Base-by-base conservation (phyloP, 2,797 vertebrate species). In the Simalia tracyae region DNA sequence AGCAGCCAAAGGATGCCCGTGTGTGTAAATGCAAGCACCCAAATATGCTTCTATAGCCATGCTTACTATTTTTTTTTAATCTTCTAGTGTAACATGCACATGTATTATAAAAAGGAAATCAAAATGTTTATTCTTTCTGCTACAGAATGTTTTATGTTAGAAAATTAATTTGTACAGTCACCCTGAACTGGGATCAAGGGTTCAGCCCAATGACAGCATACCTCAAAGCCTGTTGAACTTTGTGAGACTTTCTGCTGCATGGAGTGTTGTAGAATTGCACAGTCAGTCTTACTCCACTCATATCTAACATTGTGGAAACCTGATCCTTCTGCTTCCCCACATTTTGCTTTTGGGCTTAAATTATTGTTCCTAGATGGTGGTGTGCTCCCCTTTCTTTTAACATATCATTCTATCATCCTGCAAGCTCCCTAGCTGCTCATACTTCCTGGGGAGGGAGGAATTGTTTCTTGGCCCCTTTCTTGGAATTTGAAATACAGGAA, bases 1-100 rank as follows among this genome's bases (percentile, higher is more conserved):
- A 84, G 93, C 90, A 93, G 94, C 94, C 94, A 93, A 96, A 96
- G 94, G 96, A 94, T 95, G 92, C 93, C 91, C 24, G 15, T 96
- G 94, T 95, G 90, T 92, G 94, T 93, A 94, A 96, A 95, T 96
- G 88, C 92, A 89, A 94, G 93, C 28, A 85, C 91, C 56, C 76
- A 46, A 17, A 95, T 17, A n/a, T 42, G 91, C 95, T 84, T 19
- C 10, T 56, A 17, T 9, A 61, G 5, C 26, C 36, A 88, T 68
- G 90, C 19, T 85, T 94, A 76, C 63, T 92, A 86, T 61, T 36
- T 36, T 36, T 36, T 36, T 36, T 36, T 36, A 36, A 36, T 36
- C 36, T 36, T 36, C 36, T 36, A 36, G 54, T 1, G 90, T 61
- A 92, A 91, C 24, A 17, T 6, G 59, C 22, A 17, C 36, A 93